Base-by-base conservation (phyloP, 37 sponge, comb jelly and placozoan species). In the Oscarella lobularis region DNA sequence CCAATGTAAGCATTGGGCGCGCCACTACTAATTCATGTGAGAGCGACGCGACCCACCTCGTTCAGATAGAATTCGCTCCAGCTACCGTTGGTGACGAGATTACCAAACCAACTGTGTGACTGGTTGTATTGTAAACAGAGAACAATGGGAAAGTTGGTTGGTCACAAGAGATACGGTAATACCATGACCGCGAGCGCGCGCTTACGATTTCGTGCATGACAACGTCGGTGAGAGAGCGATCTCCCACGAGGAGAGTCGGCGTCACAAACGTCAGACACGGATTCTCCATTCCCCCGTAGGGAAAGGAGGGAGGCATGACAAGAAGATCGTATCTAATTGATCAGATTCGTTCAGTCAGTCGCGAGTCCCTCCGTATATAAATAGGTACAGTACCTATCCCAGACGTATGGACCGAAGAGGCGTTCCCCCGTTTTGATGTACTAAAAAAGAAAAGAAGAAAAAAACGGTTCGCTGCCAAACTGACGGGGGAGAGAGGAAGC, bases 211-310 rank as follows among this genome's bases (percentile, higher is more conserved):
- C 60, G 20, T 48, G 60, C 60, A 48, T 48, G 60, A 48, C 20
- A 20, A 48, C 60, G 20, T 48, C 60, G 20, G 60, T 48, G 60
- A 76, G 31, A 40, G 29, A 81, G 75, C 55, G 55, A 38, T 77
- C 38, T 0, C 87, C 81, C 29, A 87, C 95, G 74, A 94, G 79
- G 1, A 90, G 75, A 65, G 96, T 88, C 38, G 91, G 96, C 0
- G 96, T 88, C 36, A 88, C 83, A 66, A 95, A 95, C 32, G 89
- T 91, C 29, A 95, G 80, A 38, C 89, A 86, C 2, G 96, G 96
- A 66, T 95, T 91, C 77, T 95, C 96, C 96, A 95, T 95, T 0
- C 96, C 96, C 31, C 96, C 96, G 67, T 91, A 95, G 6, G 96
- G 89, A 67, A 91, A 95, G 3, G 92, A 91, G 3, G 96, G 96